Percentiles rank a stretch among this genome's conserved stretches.
Conservation (phyloP, 92 coral and sea anemone species). For the Paramuricea clavata region DNA sequence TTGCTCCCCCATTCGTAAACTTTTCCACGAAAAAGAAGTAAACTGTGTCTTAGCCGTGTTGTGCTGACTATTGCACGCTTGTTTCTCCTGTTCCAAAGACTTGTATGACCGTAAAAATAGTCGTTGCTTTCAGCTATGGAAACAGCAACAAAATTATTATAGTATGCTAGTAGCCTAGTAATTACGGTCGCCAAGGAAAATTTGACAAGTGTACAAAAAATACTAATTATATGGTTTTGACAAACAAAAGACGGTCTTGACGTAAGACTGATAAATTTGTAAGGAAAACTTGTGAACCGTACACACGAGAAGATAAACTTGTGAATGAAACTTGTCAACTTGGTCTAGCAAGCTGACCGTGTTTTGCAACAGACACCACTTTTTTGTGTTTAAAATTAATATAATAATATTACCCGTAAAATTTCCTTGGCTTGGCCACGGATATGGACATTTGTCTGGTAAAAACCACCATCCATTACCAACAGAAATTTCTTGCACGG, state of each 20-base stretch:
- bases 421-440: neutral
- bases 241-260: no score
- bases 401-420: neutral
- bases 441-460: neutral
- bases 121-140: neutral
- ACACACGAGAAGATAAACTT: no score
- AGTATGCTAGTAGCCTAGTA: no score
- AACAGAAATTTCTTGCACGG: neutral
- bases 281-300: no score
- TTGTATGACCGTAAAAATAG: slow-evolving; percentile 10
- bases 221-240: no score
- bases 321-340: no score
- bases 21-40: slow-evolving; percentile 10
- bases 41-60: neutral
- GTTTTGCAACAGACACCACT: neutral
- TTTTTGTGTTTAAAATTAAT: neutral
- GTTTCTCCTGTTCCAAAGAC: neutral
- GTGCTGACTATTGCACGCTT: slow-evolving; percentile 21
- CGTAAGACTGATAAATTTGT: no score
- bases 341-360: no score
- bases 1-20: slow-evolving; percentile 27
- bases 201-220: no score
- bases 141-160: no score
- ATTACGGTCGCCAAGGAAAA: no score
- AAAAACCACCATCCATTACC: neutral